phyloP scores from a whole-genome alignment of 2,113 vertebrate species.

The Mus musculus region GRCm39 chr15:27938501-27939000 shows the following conservation, averaged over 20 bases:
- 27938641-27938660: not conserved
- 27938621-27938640: not conserved
- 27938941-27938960: not conserved
- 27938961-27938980: not conserved
- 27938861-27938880: not conserved
- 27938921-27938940: not conserved
- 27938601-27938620: not conserved
- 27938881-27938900: not conserved
- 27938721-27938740: not conserved
- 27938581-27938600: not conserved
- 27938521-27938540: not conserved
- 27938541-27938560: not conserved
- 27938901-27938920: not conserved
- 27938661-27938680: not conserved
- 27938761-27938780: not conserved
- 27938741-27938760: not conserved
- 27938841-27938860: not conserved
- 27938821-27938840: not conserved
- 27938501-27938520: conserved; percentile 39
- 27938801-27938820: not conserved
- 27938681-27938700: not conserved
- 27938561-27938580: not conserved
- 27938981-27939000: not conserved
- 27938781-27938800: not conserved
- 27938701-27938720: not conserved